These are phyloP conservation scores for Seriola rivoliana DNA, from an alignment of 2,113 vertebrate genomes.

Conservation along the genomic window DNA sequence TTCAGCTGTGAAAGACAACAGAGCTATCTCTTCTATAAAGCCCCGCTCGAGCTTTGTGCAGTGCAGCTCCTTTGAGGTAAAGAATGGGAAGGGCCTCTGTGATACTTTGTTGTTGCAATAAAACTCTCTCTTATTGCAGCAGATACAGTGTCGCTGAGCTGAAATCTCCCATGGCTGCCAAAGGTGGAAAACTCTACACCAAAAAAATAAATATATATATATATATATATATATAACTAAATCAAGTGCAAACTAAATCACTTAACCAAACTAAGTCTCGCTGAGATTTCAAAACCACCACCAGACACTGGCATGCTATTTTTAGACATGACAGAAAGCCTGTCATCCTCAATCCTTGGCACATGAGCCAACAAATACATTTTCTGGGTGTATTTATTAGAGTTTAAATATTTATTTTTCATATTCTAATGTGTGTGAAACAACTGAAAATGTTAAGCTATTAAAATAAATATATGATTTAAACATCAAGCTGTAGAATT, in stretches of 20 bases:
- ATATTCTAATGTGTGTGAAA: neutral
- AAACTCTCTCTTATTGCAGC: conserved; percentile 63
- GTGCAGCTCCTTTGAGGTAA: conserved; percentile 61
- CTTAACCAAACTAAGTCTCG: conserved; percentile 11
- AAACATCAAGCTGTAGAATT: neutral
- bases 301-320: conserved; percentile 51
- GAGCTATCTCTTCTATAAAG: conserved; percentile 59
- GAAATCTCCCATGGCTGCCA: conserved; percentile 2
- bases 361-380: neutral
- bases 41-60: conserved; percentile 58
- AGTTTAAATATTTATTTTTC: neutral
- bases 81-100: conserved; percentile 48
- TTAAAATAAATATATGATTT: neutral
- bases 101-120: conserved; percentile 73
- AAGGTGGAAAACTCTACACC: neutral
- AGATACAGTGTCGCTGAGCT: conserved; percentile 54
- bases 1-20: conserved; percentile 80
- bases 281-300: conserved; percentile 30
- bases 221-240: no score
- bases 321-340: conserved; percentile 42
- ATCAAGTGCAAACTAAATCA: conserved; percentile 11
- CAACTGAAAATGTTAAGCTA: neutral
- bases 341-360: conserved; percentile 12
- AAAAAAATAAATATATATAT: neutral
- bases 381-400: no score